phyloP scores from a whole-genome alignment of 2,888 invertebrate genomes.

The Epistrophella euchroma region DNA sequence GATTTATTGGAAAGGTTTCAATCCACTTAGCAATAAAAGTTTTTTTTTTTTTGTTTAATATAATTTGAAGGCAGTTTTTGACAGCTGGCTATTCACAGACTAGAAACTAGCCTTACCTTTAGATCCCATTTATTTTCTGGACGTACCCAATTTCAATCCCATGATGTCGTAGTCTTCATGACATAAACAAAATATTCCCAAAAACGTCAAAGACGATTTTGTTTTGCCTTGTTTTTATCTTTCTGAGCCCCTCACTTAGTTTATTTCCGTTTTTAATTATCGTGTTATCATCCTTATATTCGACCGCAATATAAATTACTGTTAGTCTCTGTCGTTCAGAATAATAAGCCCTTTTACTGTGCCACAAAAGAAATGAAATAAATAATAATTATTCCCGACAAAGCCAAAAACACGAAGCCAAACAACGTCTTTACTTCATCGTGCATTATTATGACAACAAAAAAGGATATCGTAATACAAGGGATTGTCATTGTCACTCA shows the following conservation, averaged over 20 bases:
- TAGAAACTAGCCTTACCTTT: too few relatives aligned
- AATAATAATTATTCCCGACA: conserved; percentile 50
- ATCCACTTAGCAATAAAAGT: too few relatives aligned
- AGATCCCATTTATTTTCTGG: too few relatives aligned
- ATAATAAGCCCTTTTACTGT: not conserved
- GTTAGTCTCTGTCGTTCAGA: conserved; percentile 1
- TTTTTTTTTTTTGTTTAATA: too few relatives aligned
- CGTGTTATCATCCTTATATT: conserved; percentile 43
- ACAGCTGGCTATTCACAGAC: too few relatives aligned
- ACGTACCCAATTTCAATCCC: too few relatives aligned
- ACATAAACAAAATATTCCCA: too few relatives aligned
- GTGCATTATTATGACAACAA: conserved; percentile 38
- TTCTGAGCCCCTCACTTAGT: not conserved
- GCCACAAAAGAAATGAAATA: conserved; percentile 38
- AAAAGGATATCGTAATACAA: conserved; percentile 26
- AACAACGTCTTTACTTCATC: conserved; percentile 13
- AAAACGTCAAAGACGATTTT: not conserved
- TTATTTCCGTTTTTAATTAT: conserved; percentile 66
- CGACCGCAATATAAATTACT: conserved; percentile 32
- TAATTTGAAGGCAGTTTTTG: too few relatives aligned
- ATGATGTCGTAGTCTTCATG: too few relatives aligned
- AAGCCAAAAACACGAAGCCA: conserved; percentile 56
- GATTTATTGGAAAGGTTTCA: too few relatives aligned
- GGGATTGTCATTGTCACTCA: conserved; percentile 44
- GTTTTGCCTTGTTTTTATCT: too few relatives aligned